phyloP scores from a whole-genome alignment of 2,113 vertebrate species.

The Herpailurus yagouaroundi region DNA sequence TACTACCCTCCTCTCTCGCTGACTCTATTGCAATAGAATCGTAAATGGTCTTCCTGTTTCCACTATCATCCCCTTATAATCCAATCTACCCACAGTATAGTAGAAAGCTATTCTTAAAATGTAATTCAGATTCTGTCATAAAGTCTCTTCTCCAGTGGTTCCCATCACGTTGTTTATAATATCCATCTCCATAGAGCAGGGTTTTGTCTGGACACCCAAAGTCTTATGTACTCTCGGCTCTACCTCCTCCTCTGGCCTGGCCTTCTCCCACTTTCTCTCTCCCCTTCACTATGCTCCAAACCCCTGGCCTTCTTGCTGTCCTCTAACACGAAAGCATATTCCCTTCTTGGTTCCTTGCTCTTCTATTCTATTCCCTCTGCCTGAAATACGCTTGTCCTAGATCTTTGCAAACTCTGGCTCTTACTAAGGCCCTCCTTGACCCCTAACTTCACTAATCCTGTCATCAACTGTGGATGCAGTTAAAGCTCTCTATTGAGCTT shows the following conservation, averaged over 20 bases:
- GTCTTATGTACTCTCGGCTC: background rate
- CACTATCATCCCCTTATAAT: background rate
- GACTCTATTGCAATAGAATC: background rate
- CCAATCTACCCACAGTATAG: background rate
- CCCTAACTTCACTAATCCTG: background rate
- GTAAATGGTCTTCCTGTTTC: background rate
- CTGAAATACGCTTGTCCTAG: background rate
- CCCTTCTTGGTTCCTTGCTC: background rate
- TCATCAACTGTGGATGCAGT: background rate
- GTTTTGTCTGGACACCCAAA: background rate
- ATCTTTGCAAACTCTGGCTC: background rate
- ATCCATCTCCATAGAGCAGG: background rate
- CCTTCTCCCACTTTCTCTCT: background rate
- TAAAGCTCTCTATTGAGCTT: background rate
- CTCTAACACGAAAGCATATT: background rate
- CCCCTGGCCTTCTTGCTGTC: too few relatives aligned
- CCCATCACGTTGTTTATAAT: background rate
- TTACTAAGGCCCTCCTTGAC: background rate
- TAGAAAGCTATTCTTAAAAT: background rate
- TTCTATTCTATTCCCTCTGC: background rate
- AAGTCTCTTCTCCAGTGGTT: background rate
- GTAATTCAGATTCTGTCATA: background rate
- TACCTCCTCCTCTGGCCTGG: background rate
- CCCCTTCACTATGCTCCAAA: background rate
- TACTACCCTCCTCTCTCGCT: background rate